Conservation (phyloP, 2,797 vertebrate species). For the Oreonectes daqikongensis region DNA sequence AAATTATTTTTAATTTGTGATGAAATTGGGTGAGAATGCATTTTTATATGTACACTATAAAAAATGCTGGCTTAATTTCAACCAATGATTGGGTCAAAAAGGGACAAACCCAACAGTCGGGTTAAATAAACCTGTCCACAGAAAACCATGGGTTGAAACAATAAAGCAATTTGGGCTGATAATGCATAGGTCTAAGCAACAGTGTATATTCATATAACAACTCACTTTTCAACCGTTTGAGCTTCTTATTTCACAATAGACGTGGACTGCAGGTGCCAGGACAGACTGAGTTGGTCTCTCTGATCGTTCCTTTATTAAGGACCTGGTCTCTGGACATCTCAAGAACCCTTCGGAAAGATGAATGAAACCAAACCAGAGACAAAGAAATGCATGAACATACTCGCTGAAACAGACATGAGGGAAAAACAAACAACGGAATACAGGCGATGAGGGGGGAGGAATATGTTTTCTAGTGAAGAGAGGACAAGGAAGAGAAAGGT, state of each 20-base stretch:
- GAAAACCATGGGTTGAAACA: no score
- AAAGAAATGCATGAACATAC: conserved; percentile 24
- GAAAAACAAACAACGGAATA: conserved; percentile 32
- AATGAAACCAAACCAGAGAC: conserved; percentile 10
- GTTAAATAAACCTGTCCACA: no score
- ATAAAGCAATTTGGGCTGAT: no score
- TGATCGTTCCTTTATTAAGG: background rate
- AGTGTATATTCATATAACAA: background rate
- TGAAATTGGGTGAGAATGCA: no score
- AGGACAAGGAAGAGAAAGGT: conserved; percentile 65
- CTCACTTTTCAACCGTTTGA: conserved; percentile 41
- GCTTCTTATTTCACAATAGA: conserved; percentile 55
- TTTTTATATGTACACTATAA: no score
- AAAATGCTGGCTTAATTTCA: no score
- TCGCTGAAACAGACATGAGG: conserved; percentile 39
- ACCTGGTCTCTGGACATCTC: conserved; percentile 32
- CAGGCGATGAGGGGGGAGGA: conserved; percentile 21
- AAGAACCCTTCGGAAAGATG: background rate
- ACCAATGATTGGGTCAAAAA: no score
- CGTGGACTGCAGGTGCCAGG: conserved; percentile 51
- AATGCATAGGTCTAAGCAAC: background rate
- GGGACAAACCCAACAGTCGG: no score
- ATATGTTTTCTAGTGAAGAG: conserved; percentile 28
- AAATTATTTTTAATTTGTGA: no score
- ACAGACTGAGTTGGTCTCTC: background rate